phyloP scores from a whole-genome alignment of 2,888 invertebrate species.

The Thelaira solivaga region DNA sequence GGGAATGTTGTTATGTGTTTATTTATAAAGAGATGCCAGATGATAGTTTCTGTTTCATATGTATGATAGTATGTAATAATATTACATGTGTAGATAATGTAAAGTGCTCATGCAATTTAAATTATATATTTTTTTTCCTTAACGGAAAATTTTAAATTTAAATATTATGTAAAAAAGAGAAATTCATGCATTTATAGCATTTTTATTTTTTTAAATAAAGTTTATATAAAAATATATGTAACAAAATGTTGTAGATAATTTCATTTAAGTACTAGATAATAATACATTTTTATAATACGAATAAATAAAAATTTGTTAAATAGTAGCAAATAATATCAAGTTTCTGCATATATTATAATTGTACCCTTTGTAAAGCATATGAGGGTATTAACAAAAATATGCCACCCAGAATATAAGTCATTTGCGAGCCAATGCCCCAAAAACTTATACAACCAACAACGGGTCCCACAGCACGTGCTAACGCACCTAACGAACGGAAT shows the following conservation, averaged over 20 bases:
- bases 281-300: slow-evolving; percentile 25
- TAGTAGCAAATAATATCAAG: too few species aligned
- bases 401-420: slow-evolving; percentile 90
- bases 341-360: slow-evolving; percentile 66
- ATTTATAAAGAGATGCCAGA: slow-evolving; percentile 14
- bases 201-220: neutral
- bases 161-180: neutral
- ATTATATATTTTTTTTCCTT: neutral
- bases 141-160: too few species aligned
- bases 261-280: slow-evolving; percentile 51
- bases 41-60: neutral
- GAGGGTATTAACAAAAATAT: slow-evolving; percentile 86
- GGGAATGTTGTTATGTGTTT: slow-evolving; percentile 32
- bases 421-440: slow-evolving; percentile 91
- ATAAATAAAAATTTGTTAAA: neutral
- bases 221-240: slow-evolving; percentile 24
- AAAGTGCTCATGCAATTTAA: neutral
- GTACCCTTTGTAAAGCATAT: slow-evolving; percentile 79
- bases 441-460: slow-evolving; percentile 91
- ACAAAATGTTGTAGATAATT: neutral
- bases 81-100: neutral
- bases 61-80: neutral
- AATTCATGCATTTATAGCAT: neutral
- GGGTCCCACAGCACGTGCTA: slow-evolving; percentile 95
- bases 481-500: slow-evolving; percentile 94